Evolutionary conservation across 2,888 invertebrate species (phyloP).

Genomic region (Amphipoea lucens): DNA sequence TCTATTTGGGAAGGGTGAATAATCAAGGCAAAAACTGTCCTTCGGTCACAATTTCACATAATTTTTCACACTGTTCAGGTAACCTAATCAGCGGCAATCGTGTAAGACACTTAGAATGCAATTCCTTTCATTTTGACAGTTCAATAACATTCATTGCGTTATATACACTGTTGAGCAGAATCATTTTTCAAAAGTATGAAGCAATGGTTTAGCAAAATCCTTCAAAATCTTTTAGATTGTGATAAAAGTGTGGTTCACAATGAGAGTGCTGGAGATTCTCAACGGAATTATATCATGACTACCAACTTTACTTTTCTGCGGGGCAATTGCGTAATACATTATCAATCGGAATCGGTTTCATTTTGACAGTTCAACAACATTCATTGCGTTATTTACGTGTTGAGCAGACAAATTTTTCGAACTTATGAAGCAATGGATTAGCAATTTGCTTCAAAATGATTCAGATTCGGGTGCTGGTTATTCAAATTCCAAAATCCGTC

Average conservation of each 20-base stretch:
- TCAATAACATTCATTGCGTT: background rate
- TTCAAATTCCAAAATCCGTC: slow-evolving; percentile 26
- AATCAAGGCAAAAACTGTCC: too few species aligned
- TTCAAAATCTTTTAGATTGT: background rate
- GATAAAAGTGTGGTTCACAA: background rate
- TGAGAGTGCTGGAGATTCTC: background rate
- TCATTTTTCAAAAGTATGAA: background rate
- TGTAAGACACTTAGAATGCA: background rate
- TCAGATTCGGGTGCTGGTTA: too few species aligned
- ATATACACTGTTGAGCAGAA: background rate
- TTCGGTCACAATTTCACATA: too few species aligned
- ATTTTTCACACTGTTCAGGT: background rate
- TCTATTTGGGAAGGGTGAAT: background rate
- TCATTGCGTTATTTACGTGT: too few species aligned
- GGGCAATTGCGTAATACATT: too few species aligned
- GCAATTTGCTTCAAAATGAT: too few species aligned
- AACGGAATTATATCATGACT: slow-evolving; percentile 10
- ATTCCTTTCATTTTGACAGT: background rate
- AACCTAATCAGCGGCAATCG: background rate
- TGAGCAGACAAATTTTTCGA: too few species aligned
- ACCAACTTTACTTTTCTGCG: slow-evolving; percentile 13
- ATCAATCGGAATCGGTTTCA: too few species aligned
- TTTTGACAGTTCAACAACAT: too few species aligned
- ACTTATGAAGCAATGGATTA: too few species aligned
- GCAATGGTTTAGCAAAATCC: background rate